A percentile compares a stretch with the other conserved stretches of the same genome.
phyloP scores from a whole-genome alignment of 2,113 vertebrate genomes.

The Hippocampus comes region DNA sequence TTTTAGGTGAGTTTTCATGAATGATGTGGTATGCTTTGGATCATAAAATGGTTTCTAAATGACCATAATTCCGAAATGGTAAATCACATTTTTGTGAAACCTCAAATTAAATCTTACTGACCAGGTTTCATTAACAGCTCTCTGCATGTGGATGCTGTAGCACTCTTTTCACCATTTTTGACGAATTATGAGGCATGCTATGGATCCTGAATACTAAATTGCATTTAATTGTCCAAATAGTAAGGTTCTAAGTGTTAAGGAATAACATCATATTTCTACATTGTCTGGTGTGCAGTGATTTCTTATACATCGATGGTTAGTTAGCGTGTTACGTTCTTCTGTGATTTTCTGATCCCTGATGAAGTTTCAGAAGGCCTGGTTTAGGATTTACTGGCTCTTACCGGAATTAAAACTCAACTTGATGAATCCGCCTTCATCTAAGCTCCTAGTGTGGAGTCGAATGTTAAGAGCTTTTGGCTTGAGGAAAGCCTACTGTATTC shows the following conservation, averaged over 20 bases:
- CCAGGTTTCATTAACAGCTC: no score
- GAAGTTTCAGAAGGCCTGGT: neutral
- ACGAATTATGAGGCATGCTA: no score
- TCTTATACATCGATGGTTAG: neutral
- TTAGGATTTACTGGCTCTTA: neutral
- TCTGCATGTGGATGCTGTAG: no score
- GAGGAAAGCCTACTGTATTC: constrained; percentile 6
- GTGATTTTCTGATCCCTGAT: neutral
- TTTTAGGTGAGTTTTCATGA: constrained; percentile 13
- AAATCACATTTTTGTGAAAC: no score
- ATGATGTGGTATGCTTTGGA: neutral
- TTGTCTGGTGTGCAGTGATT: neutral
- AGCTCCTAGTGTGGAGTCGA: neutral
- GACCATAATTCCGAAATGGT: no score
- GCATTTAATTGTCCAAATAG: no score
- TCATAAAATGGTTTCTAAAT: neutral
- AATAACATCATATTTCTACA: neutral
- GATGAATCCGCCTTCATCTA: constrained; percentile 4
- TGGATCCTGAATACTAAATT: no score
- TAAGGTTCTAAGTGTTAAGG: no score
- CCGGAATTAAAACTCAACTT: neutral
- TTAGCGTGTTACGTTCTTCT: neutral
- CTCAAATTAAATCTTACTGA: no score
- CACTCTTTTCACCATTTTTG: no score
- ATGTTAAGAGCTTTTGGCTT: neutral